Percentiles rank a stretch among this genome's conserved stretches.
phyloP scores from a whole-genome alignment of 2,113 vertebrate genomes.

The Pteruthius melanotis region DNA sequence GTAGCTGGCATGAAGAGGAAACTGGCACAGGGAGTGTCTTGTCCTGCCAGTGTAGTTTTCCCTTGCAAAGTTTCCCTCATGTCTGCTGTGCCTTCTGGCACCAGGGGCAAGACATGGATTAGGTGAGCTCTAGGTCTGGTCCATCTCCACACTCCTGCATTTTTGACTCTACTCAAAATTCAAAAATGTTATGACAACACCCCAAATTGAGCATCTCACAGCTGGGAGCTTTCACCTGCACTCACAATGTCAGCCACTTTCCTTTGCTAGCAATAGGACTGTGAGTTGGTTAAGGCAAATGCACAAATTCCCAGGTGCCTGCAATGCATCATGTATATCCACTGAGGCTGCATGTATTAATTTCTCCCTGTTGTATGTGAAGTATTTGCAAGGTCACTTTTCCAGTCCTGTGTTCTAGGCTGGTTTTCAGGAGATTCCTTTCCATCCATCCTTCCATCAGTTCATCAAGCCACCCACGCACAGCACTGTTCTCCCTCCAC shows the following conservation, averaged over 20 bases:
- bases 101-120: too few species aligned
- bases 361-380: not conserved
- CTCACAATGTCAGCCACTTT: not conserved
- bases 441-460: not conserved
- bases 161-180: not conserved
- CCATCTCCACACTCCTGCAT: not conserved
- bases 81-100: not conserved
- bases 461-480: not conserved
- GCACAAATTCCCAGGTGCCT: not conserved
- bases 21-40: not conserved
- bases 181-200: not conserved
- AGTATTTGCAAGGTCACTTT: not conserved
- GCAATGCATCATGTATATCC: not conserved
- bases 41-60: not conserved
- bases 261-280: not conserved
- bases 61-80: not conserved
- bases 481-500: not conserved
- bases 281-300: not conserved
- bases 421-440: not conserved
- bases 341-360: not conserved
- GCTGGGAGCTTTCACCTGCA: not conserved
- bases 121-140: not conserved
- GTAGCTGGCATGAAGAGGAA: not conserved
- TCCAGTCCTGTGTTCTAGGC: not conserved
- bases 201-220: not conserved